Evolutionary conservation across 1,140 invertebrate species (phyloP), one percentile per base, ranked within the genome.

Genomic region (Euglossa dilemma): DNA sequence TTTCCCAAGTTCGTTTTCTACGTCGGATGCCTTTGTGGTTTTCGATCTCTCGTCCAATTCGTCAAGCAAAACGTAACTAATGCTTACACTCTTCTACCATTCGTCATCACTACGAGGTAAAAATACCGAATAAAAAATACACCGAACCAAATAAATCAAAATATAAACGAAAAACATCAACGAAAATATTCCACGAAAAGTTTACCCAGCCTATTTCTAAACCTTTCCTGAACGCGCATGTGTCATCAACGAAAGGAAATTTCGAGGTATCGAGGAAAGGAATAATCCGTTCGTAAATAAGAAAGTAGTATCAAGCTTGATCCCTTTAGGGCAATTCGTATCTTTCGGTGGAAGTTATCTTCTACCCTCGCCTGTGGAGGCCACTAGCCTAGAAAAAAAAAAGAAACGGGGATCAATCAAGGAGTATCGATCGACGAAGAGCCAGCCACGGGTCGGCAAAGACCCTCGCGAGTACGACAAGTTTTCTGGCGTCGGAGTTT

Each of bases 241-340:
- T 36, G n/a, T 36, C 36, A 36, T 36, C 36, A 36, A 2, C 36
- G 36, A 69, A n/a, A 0, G 20, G 8, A n/a, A 11, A 23, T 7
- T 16, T 47, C 7, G 7, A 18, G 0, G 0, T 7, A 14, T 6
- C 6, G 20, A 54, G 16, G 25, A 54, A 56, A 54, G 16, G 25
- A 54, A 56, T 23, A 54, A 72, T 23, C 70, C 43, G 20, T 28
- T 52, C 70, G 36, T 57, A 73, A 73, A 73, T 56, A 73, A 57
- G 28, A 2, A 1, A 43, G 52, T 5, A 18, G 52, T 52, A 73
- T 73, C 23, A 59, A 45, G 12, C 25, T 59, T 36, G 20, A 57
- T 45, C 36, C 71, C 36, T n/a, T 59, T 28, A 28, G 71, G 28
- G 45, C 59, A 73, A 73, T 73, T 73, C 71, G 45, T 25, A 54